Conservation (phyloP, 2,113 vertebrate genomes). For the Indicator indicator region DNA sequence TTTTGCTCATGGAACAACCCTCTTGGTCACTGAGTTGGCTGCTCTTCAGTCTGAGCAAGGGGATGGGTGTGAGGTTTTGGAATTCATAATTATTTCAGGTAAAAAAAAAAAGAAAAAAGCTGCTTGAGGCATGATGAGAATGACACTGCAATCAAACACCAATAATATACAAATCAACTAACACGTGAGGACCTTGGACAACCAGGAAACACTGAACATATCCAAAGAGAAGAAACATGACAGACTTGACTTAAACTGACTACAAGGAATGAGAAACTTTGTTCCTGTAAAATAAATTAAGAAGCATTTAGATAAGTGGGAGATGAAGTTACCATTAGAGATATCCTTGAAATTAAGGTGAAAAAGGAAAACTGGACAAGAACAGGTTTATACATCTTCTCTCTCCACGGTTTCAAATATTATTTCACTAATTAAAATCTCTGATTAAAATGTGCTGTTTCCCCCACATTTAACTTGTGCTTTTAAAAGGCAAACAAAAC, state of each 20-base stretch:
- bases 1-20: not conserved
- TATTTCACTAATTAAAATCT: not conserved
- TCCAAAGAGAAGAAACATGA: conserved; percentile 5
- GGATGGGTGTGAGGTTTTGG: not conserved
- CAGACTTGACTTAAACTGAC: conserved; percentile 7
- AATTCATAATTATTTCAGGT: not conserved
- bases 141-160: not conserved
- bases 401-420: not conserved
- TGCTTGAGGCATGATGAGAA: not conserved
- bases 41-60: not conserved
- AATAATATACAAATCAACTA: conserved; percentile 7
- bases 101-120: not conserved
- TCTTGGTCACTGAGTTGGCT: not conserved
- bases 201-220: not conserved
- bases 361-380: not conserved
- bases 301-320: not conserved
- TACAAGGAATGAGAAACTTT: not conserved
- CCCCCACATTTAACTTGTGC: not conserved
- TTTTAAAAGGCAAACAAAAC: not conserved
- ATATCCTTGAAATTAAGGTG: not conserved
- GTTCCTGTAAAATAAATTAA: conserved; percentile 10
- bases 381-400: not conserved
- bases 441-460: not conserved
- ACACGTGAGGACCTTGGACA: not conserved
- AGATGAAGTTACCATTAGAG: not conserved